These are phyloP conservation scores for Hemaris fuciformis DNA, from an alignment of 2,888 invertebrate species.

Conservation along the genomic window DNA sequence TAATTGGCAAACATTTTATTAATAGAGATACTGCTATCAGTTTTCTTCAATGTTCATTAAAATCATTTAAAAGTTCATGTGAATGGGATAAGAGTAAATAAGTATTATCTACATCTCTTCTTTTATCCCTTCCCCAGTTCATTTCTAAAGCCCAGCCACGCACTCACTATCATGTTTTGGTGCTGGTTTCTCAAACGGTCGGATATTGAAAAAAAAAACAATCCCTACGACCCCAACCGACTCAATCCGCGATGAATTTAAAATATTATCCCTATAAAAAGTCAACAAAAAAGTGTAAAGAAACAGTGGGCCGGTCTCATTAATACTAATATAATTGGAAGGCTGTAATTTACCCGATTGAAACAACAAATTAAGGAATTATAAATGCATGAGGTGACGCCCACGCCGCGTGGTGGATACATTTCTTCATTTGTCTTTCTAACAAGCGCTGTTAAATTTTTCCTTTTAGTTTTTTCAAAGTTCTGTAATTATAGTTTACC, in stretches of 20 bases:
- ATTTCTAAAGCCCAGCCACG: too few relatives aligned
- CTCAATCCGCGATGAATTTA: background rate
- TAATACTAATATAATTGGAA: constrained; percentile 78
- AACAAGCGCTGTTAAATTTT: constrained; percentile 47
- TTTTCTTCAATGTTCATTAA: too few relatives aligned
- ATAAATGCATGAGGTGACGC: constrained; percentile 74
- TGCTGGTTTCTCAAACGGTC: too few relatives aligned
- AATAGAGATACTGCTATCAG: too few relatives aligned
- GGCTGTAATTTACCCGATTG: constrained; percentile 70
- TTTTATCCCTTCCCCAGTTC: too few relatives aligned
- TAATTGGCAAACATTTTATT: too few relatives aligned
- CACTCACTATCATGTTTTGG: too few relatives aligned
- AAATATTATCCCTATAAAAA: background rate
- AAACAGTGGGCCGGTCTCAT: constrained; percentile 62
- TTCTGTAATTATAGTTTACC: constrained; percentile 67
- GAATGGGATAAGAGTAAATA: too few relatives aligned
- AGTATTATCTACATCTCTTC: too few relatives aligned
- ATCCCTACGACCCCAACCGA: background rate
- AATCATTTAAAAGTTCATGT: too few relatives aligned
- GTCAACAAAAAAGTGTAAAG: constrained; percentile 44
- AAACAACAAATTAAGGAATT: constrained; percentile 79
- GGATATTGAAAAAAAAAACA: background rate
- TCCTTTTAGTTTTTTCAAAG: constrained; percentile 50
- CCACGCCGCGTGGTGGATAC: constrained; percentile 56
- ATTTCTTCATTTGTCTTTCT: constrained; percentile 74